Base-by-base conservation (phyloP, 2,888 invertebrate genomes). In the Tetheella fluctuosa region DNA sequence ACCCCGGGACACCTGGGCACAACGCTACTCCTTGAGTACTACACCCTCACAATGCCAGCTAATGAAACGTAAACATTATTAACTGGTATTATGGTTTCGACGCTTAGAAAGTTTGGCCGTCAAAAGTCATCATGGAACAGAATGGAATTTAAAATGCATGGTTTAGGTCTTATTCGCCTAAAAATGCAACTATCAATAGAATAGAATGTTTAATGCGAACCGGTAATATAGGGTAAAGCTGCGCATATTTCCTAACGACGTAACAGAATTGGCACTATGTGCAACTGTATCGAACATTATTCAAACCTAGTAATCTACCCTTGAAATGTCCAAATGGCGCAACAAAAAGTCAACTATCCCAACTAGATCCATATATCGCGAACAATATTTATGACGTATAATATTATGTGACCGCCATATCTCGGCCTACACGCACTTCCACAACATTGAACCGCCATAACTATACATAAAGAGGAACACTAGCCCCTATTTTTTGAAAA, bases 391-490 rank as follows among this genome's bases (percentile, higher is more conserved):
- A 91, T 85, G 86, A 80, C 71, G 79, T 83, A 84, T n/a, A n/a
- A n/a, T n/a, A n/a, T 79, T 80, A 83, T 80, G 80, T 72, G 73
- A 64, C 68, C 76, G 71, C 79, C 86, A 73, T 91, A 91, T 91
- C 90, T 84, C 77, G 74, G 77, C 72, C 76, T 78, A 82, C 90
- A 90, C 86, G 78, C 89, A 83, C 83, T 91, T 90, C 89, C 90
- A 76, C 83, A 80, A 89, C 90, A 91, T 91, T 90, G 86, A 85
- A 78, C 86, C 73, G 77, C 79, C 78, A 76, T 84, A 82, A 86
- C 84, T 80, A 81, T 78, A 80, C 77, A 76, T 79, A 83, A 83
- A 34, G 13, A 34, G 34, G 83, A 83, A 84, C 81, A 84, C 75
- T 79, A 77, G 80, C 76, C 81, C 74, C 48, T 48, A 20, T 48